A percentile compares a stretch with the other conserved stretches of the same genome.
Conservation (phyloP, 1,140 invertebrate genomes). For the Armadillidium nasatum region DNA sequence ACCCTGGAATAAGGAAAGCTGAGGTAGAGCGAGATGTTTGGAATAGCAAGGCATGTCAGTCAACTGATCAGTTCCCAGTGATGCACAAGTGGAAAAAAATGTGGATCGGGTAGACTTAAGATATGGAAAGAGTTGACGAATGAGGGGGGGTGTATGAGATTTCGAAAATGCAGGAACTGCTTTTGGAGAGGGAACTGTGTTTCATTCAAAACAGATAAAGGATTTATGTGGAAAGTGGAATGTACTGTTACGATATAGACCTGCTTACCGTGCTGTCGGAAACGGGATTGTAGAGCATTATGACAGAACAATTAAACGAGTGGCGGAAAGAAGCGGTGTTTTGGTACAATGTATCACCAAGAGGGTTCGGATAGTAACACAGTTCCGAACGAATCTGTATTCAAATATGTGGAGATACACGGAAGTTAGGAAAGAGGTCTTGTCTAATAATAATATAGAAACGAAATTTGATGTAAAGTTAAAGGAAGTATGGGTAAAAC, state of each 20-base stretch:
- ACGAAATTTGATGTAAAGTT: no score
- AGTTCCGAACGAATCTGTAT: no score
- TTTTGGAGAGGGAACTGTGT: not conserved
- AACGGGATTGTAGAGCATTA: not conserved
- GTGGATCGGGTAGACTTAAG: not conserved
- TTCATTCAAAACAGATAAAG: not conserved
- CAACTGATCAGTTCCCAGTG: no score
- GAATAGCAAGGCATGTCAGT: no score
- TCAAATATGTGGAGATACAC: no score
- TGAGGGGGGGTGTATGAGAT: no score
- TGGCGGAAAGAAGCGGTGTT: constrained; percentile 4
- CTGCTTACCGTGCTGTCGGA: not conserved
- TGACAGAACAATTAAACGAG: constrained; percentile 1
- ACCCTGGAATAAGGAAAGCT: no score
- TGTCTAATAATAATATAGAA: no score
- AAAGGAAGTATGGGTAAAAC: no score
- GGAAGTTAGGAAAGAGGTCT: no score
- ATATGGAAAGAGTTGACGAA: not conserved
- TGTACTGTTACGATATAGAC: not conserved
- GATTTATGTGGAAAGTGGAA: not conserved
- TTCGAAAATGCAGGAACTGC: not conserved
- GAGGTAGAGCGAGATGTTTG: no score
- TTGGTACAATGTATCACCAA: constrained; percentile 12
- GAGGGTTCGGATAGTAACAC: no score
- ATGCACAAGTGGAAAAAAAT: not conserved